Evolutionary conservation across 2,888 invertebrate species (phyloP).

Genomic region (Nasonovia ribisnigri): DNA sequence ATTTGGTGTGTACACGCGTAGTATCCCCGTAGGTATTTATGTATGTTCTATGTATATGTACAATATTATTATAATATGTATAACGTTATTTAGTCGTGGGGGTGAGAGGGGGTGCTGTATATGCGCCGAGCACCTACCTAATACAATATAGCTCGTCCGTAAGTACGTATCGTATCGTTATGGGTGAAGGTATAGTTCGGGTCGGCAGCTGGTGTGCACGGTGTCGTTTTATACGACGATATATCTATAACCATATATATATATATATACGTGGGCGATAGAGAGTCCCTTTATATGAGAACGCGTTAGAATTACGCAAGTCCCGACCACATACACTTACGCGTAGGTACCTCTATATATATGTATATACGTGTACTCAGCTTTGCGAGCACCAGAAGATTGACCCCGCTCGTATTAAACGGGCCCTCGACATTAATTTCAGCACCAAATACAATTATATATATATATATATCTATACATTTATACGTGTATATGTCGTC

Average conservation of each 20-base stretch:
- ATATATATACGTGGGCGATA: background rate
- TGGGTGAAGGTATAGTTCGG: background rate
- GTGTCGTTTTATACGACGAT: background rate
- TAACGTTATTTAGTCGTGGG: background rate
- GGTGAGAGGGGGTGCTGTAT: background rate
- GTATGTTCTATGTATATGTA: background rate
- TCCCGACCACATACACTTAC: background rate
- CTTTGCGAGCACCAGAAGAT: background rate
- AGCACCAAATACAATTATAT: background rate
- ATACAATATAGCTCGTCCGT: background rate
- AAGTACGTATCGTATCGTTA: background rate
- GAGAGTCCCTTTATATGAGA: background rate
- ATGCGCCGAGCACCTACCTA: background rate
- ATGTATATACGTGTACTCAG: background rate
- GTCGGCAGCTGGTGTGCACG: background rate
- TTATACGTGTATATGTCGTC: background rate
- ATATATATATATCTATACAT: background rate
- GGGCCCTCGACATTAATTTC: background rate
- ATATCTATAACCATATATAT: background rate
- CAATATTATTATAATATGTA: constrained; percentile 13
- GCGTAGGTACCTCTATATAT: background rate
- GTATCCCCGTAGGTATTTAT: background rate
- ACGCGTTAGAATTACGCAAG: background rate
- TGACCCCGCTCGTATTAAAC: background rate
- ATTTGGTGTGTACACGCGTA: background rate